These are phyloP conservation scores for Apodemus speciosus DNA, from an alignment of 2,113 vertebrate species.

Conservation along the genomic window DNA sequence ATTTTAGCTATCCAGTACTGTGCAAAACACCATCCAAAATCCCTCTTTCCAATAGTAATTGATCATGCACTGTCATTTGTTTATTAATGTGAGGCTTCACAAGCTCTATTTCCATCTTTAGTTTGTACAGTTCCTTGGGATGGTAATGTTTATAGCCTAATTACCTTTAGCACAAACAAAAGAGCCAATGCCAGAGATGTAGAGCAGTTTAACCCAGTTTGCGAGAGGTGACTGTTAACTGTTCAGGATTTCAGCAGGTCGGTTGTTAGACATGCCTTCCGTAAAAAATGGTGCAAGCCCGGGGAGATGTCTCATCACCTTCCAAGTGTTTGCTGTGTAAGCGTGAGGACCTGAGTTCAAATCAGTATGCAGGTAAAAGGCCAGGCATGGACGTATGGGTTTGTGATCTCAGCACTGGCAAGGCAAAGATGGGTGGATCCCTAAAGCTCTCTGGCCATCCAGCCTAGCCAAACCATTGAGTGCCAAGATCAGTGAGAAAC, in stretches of 20 bases:
- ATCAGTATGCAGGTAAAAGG: neutral
- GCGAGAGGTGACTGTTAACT: conserved; percentile 7
- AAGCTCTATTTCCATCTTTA: conserved; percentile 49
- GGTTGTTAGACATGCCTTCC: neutral
- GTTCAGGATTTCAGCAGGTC: neutral
- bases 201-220: neutral
- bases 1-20: conserved; percentile 21
- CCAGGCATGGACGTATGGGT: neutral
- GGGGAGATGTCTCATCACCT: neutral
- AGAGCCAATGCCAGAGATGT: neutral
- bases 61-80: conserved; percentile 34
- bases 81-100: conserved; percentile 46
- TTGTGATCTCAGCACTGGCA: neutral
- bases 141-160: conserved; percentile 49
- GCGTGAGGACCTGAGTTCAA: neutral
- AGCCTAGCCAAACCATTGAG: neutral
- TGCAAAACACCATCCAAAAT: neutral
- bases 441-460: neutral
- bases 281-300: neutral
- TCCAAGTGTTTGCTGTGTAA: too few species aligned
- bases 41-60: conserved; percentile 58
- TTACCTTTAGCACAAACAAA: neutral
- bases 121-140: conserved; percentile 13
- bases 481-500: neutral
- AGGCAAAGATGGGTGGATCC: neutral